A percentile compares a stretch with the other conserved stretches of the same genome.
phyloP scores from a whole-genome alignment of 2,888 invertebrate species.

The Rhagonycha fulva region DNA sequence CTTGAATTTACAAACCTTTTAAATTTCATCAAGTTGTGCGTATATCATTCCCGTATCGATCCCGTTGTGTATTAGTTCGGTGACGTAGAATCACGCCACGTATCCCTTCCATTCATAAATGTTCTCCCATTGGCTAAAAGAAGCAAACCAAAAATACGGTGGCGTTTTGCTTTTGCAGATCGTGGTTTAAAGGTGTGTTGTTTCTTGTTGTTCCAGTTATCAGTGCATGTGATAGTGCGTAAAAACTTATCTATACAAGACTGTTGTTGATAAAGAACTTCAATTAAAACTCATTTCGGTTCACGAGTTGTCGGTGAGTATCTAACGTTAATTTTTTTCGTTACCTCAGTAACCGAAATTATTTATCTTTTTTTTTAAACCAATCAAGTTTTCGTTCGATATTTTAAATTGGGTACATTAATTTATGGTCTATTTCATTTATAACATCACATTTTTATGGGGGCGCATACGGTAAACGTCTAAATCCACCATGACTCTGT shows the following conservation, averaged over 20 bases:
- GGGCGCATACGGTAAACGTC: background rate
- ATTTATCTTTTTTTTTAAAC: background rate
- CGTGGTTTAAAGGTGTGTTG: constrained; percentile 19
- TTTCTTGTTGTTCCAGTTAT: constrained; percentile 15
- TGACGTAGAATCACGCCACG: constrained; percentile 39
- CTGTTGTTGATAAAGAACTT: constrained; percentile 23
- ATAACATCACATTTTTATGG: background rate
- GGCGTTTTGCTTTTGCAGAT: constrained; percentile 21
- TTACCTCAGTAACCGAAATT: constrained; percentile 2
- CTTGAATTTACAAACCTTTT: background rate
- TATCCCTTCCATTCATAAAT: constrained; percentile 33
- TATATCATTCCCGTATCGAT: constrained; percentile 19
- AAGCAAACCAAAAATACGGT: constrained; percentile 34
- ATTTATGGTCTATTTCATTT: background rate
- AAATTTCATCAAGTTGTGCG: background rate
- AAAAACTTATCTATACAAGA: constrained; percentile 10
- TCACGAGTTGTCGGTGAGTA: constrained; percentile 11
- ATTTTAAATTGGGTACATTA: background rate
- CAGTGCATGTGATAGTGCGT: constrained; percentile 16
- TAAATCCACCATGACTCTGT: background rate
- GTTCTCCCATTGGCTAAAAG: constrained; percentile 31
- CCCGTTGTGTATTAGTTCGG: constrained; percentile 16
- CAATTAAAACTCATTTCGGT: constrained; percentile 12
- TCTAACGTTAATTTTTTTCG: constrained; percentile 1
- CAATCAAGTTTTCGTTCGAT: background rate